A percentile compares a stretch with the other conserved stretches of the same genome.
Evolutionary conservation across 1,140 invertebrate species (phyloP).

Genomic region (Kradibia gibbosae): DNA sequence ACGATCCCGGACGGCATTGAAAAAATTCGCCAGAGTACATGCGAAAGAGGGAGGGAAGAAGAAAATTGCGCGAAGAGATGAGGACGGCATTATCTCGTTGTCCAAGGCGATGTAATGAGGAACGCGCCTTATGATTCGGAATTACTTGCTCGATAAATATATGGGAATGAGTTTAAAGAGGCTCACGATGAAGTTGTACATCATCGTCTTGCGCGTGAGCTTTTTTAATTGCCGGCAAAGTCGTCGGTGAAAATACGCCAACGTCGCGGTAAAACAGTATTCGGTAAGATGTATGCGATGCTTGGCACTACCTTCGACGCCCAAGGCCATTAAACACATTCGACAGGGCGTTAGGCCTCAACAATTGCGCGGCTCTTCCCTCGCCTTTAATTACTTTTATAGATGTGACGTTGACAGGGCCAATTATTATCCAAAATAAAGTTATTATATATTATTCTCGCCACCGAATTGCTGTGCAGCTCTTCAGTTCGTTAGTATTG

Average conservation of each 20-base stretch:
- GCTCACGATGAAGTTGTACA: slow-evolving; percentile 37
- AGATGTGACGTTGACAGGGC: background rate
- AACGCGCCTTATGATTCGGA: background rate
- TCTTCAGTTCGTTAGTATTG: no score
- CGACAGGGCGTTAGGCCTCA: background rate
- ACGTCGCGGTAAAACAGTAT: background rate
- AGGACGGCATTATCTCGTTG: background rate
- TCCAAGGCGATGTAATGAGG: slow-evolving; percentile 11
- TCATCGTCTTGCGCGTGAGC: slow-evolving; percentile 29
- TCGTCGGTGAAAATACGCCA: slow-evolving; percentile 2
- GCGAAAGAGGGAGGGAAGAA: background rate
- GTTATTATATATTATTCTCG: background rate
- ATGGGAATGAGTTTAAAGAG: slow-evolving; percentile 32
- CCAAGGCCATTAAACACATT: background rate
- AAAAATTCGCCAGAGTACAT: background rate
- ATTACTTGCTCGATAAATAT: slow-evolving; percentile 41
- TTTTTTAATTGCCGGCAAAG: slow-evolving; percentile 38
- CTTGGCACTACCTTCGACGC: background rate
- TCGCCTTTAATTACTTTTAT: slow-evolving; percentile 5
- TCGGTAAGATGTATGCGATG: background rate
- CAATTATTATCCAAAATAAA: background rate
- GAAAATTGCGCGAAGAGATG: background rate
- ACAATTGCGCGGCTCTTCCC: background rate
- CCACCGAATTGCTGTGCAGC: no score
- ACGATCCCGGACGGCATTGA: slow-evolving; percentile 19